Conservation (phyloP, 2,888 invertebrate genomes). For the Eupithecia dodoneata region DNA sequence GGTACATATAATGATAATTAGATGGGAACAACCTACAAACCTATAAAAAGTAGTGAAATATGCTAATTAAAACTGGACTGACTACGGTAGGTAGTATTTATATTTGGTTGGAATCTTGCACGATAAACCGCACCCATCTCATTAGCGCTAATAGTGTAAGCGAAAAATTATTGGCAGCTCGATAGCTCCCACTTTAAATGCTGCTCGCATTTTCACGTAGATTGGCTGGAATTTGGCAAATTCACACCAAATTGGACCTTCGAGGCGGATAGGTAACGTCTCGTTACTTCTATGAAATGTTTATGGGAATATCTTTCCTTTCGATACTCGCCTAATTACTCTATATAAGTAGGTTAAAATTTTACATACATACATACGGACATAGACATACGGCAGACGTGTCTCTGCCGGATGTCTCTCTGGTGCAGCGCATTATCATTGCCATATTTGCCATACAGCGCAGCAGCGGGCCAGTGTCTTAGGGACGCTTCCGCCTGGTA, state of each 20-base stretch:
- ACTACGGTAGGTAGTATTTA: neutral
- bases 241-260: neutral
- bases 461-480: too few relatives aligned
- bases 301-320: neutral
- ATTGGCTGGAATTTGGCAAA: slow-evolving; percentile 5
- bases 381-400: too few relatives aligned
- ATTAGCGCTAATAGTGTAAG: slow-evolving; percentile 46
- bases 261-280: neutral
- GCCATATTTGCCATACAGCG: too few relatives aligned
- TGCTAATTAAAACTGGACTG: neutral
- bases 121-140: slow-evolving; percentile 41
- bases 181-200: slow-evolving; percentile 37
- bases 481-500: too few relatives aligned
- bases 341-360: too few relatives aligned
- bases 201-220: slow-evolving; percentile 28
- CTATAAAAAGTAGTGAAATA: neutral
- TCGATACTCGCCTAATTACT: neutral
- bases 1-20: neutral
- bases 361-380: too few relatives aligned
- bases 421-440: too few relatives aligned
- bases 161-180: slow-evolving; percentile 44
- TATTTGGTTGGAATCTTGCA: slow-evolving; percentile 11
- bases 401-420: too few relatives aligned
- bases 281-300: neutral
- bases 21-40: neutral